Conservation (phyloP, 2,113 vertebrate genomes). For the Potamarius usumacintae region DNA sequence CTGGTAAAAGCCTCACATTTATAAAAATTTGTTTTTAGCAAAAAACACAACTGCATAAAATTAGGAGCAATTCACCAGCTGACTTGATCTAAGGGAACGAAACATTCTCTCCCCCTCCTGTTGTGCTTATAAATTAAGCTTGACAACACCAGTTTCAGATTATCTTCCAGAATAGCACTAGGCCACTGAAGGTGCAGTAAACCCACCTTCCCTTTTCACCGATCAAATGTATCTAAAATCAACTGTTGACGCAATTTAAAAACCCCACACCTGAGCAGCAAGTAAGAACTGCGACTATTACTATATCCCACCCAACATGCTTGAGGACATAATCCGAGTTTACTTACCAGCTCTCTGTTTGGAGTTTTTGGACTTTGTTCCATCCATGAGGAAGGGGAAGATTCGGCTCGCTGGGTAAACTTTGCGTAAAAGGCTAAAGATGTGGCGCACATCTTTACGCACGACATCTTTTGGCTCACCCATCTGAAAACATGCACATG, state of each 20-base stretch:
- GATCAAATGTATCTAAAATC: no score
- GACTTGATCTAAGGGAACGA: background rate
- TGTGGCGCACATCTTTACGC: constrained; percentile 91
- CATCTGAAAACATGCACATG: constrained; percentile 70
- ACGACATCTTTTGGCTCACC: constrained; percentile 95
- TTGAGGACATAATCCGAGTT: no score
- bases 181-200: no score
- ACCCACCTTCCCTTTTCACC: no score
- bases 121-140: background rate
- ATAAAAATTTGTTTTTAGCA: background rate
- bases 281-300: no score
- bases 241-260: no score
- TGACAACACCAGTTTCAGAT: no score
- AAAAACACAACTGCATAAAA: background rate
- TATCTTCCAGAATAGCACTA: no score
- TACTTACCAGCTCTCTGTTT: constrained; percentile 90
- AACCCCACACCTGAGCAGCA: no score
- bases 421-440: constrained; percentile 88
- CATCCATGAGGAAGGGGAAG: constrained; percentile 96
- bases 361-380: constrained; percentile 97
- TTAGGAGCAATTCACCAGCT: background rate
- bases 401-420: constrained; percentile 96
- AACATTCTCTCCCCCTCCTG: no score
- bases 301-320: no score
- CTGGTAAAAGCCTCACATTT: background rate